Evolutionary conservation across 2,888 invertebrate genomes (phyloP).

Genomic region (Cryptus viduatorius): DNA sequence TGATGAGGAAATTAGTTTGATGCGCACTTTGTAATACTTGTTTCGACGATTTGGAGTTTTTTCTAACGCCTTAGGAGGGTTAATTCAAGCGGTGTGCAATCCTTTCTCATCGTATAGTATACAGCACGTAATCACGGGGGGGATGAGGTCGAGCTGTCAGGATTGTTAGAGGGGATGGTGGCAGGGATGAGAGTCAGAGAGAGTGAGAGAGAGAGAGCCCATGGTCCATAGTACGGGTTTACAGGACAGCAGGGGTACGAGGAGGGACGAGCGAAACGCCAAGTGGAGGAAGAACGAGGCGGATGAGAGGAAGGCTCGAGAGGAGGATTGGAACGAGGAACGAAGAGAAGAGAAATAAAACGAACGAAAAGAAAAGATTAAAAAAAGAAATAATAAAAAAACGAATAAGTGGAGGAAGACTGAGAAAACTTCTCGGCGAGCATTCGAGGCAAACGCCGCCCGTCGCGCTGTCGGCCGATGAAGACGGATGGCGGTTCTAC

Average conservation of each 20-base stretch:
- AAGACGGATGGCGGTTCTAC: constrained; percentile 84
- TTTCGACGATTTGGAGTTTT: neutral
- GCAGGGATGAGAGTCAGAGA: constrained; percentile 55
- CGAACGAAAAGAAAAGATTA: constrained; percentile 56
- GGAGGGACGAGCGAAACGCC: constrained; percentile 70
- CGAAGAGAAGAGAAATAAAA: constrained; percentile 69
- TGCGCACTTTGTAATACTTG: neutral
- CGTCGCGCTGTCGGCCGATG: constrained; percentile 85
- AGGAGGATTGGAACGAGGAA: constrained; percentile 60
- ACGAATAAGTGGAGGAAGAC: constrained; percentile 79
- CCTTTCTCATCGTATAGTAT: constrained; percentile 42
- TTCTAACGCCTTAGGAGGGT: constrained; percentile 27
- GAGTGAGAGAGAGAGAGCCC: constrained; percentile 36
- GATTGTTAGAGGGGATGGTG: constrained; percentile 62
- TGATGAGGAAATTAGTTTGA: neutral
- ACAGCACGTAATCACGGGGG: constrained; percentile 61
- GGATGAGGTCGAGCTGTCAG: constrained; percentile 61
- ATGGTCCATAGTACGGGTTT: constrained; percentile 66
- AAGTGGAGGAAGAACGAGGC: constrained; percentile 72
- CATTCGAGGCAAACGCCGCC: constrained; percentile 85
- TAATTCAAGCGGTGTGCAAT: constrained; percentile 50
- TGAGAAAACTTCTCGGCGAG: constrained; percentile 84
- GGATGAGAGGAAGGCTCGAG: constrained; percentile 65
- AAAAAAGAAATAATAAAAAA: constrained; percentile 62
- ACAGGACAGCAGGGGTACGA: constrained; percentile 76